Evolutionary conservation across 2,113 vertebrate genomes (phyloP).

Genomic region (Vicugna pacos): DNA sequence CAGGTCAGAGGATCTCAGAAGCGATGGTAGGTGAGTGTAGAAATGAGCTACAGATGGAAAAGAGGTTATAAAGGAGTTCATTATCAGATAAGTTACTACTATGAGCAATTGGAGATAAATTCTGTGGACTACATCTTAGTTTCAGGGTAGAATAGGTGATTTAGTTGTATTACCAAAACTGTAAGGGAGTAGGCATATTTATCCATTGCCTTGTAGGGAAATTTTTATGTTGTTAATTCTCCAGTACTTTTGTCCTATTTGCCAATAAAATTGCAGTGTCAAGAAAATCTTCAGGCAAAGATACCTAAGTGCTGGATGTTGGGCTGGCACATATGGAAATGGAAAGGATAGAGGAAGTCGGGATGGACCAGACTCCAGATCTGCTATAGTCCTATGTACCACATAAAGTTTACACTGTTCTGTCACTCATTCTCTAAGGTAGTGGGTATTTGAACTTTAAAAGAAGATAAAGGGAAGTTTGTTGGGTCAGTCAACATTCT

Average conservation of each 20-base stretch:
- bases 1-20: neutral
- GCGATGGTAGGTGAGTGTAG: neutral
- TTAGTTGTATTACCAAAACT: neutral
- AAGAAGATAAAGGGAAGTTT: neutral
- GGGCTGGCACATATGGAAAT: neutral
- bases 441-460: neutral
- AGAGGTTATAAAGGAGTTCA: neutral
- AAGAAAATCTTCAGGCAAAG: neutral
- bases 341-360: neutral
- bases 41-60: neutral
- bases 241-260: neutral
- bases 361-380: neutral
- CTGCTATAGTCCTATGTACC: neutral
- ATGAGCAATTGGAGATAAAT: neutral
- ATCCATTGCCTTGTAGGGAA: neutral
- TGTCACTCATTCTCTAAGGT: neutral
- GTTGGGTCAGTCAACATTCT: neutral
- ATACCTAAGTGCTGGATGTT: neutral
- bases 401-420: neutral
- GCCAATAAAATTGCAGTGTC: neutral
- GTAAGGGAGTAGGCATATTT: neutral
- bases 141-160: neutral
- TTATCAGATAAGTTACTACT: neutral
- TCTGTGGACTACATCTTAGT: neutral
- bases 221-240: neutral